Percentiles rank a stretch among this genome's conserved stretches.
Conservation (phyloP, 2,113 vertebrate species). For the Cyrtonyx montezumae region DNA sequence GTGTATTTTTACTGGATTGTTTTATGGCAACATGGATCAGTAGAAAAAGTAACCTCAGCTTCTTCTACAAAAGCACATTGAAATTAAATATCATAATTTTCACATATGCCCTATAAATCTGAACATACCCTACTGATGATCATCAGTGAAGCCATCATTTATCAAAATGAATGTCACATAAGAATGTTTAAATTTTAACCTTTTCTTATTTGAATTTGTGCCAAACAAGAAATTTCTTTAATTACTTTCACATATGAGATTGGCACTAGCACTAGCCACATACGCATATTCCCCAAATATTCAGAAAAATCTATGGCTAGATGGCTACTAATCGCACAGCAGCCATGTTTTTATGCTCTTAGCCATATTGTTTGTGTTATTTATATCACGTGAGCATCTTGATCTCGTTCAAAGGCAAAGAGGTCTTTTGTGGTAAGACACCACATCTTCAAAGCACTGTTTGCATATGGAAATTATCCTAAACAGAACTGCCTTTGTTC, state of each 20-base stretch:
- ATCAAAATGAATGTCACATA: background rate
- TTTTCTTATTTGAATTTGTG: background rate
- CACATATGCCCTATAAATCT: background rate
- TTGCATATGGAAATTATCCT: background rate
- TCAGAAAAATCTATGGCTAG: background rate
- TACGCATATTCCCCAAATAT: background rate
- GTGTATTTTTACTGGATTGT: background rate
- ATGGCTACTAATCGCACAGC: slow-evolving; percentile 32
- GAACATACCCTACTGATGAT: background rate
- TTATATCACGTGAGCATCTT: background rate
- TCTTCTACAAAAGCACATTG: background rate
- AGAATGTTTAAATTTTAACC: background rate
- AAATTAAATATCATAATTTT: background rate
- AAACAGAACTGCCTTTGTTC: background rate
- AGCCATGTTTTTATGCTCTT: slow-evolving; percentile 28
- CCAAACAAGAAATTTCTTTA: background rate
- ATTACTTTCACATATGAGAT: background rate
- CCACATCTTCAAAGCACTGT: background rate
- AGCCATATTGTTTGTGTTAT: background rate
- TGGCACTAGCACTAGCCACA: background rate
- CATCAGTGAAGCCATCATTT: background rate
- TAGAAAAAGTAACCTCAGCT: background rate
- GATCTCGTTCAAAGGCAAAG: background rate
- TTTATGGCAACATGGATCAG: background rate
- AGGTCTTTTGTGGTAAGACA: background rate